Conservation (phyloP, 2,888 invertebrate species). For the Cryptus viduatorius region DNA sequence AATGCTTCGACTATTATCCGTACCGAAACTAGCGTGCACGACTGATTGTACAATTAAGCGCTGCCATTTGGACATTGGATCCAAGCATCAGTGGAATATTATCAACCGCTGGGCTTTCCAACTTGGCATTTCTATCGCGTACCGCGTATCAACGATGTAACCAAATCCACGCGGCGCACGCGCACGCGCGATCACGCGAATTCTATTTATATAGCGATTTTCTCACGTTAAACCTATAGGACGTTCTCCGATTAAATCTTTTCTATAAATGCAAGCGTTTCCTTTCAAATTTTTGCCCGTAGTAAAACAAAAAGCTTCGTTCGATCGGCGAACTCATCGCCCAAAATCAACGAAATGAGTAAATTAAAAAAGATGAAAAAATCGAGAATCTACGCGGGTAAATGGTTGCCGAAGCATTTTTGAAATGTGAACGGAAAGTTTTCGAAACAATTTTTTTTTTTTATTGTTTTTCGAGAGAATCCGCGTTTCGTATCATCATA, state of each 20-base stretch:
- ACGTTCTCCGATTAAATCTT: background rate
- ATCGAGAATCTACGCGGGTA: no score
- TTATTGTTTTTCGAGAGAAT: background rate
- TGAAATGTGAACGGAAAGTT: no score
- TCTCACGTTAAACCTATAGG: background rate
- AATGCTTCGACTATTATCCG: constrained; percentile 67
- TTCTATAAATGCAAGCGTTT: background rate
- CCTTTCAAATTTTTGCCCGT: background rate
- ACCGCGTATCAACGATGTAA: constrained; percentile 43
- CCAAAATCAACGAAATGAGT: no score
- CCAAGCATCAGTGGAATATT: constrained; percentile 39
- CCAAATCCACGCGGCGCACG: constrained; percentile 29
- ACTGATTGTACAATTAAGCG: constrained; percentile 62
- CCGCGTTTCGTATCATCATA: no score
- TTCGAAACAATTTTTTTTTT: no score
- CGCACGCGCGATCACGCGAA: background rate
- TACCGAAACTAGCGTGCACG: constrained; percentile 55
- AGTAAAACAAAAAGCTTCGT: no score
- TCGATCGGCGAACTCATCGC: no score
- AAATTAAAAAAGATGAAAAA: no score
- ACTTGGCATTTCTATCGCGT: constrained; percentile 55
- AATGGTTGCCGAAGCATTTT: no score
- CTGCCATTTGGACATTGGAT: constrained; percentile 49
- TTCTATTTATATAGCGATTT: constrained; percentile 12
- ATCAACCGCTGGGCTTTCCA: constrained; percentile 10